Base-by-base conservation (phyloP, 23 tunicate species). In the Oikopleura dioica region DNA sequence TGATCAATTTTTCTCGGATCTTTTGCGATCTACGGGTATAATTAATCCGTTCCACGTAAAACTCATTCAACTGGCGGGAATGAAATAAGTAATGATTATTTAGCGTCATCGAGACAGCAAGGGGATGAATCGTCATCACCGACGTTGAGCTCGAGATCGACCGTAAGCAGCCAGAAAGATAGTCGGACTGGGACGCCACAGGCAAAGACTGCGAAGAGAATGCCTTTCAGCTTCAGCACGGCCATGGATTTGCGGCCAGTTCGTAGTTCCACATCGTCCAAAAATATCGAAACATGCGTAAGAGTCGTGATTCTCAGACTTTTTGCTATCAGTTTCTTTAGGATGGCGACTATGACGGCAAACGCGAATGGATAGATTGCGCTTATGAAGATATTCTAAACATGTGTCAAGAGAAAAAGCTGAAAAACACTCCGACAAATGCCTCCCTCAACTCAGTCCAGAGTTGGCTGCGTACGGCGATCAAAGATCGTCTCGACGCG, bases 241-340 rank as follows among this genome's bases (percentile, higher is more conserved):
- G 72, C 72, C 33, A 63, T 63, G 72, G 72, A 63, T 2, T 23
- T 63, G 5, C 29, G 72, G 72, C 72, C 72, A 16, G 72, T 63
- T 23, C 29, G 72, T 12, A 63, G 72, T 28, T 63, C 72, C 2
- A 63, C 72, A 2, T 63, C 72, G 33, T 16, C 32, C 30, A 63
- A 28, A 63, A 63, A 63, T 28, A 9, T 44, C n/a, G n/a, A n/a
- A n/a, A n/a, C n/a, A n/a, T n/a, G n/a, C n/a, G n/a, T n/a, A n/a
- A n/a, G n/a, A n/a, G 21, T 9, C 55, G 55, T 44, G 9, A 9
- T 44, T 9, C 55, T 44, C 55, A 44, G 16, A 44, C 16, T 44
- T 44, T 44, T 44, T 44, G 55, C 21, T 9, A 44, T 9, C 21
- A 21, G 9, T 9, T 44, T 44, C 21, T 9, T 44, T 9, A 21